These are phyloP conservation scores for Leucoraja ocellata DNA, from an alignment of 2,797 vertebrate species.

Conservation along the genomic window DNA sequence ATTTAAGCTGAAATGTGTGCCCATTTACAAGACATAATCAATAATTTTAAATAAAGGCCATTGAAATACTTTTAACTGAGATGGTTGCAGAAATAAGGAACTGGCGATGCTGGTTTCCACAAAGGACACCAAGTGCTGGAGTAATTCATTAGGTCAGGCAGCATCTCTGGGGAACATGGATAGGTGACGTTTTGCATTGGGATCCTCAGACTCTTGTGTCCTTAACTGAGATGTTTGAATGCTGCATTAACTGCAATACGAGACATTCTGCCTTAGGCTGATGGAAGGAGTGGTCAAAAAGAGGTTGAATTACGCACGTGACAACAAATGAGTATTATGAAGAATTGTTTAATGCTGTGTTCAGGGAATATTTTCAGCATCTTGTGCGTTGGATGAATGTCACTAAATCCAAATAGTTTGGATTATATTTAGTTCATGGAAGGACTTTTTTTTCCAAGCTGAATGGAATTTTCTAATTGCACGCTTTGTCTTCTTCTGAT, in stretches of 20 bases:
- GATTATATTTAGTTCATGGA: neutral
- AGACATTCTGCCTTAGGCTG: neutral
- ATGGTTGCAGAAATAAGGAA: neutral
- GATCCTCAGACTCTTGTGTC: no score
- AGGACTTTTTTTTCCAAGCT: neutral
- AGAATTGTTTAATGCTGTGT: neutral
- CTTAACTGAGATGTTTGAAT: neutral
- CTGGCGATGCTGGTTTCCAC: no score
- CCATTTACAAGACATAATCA: no score
- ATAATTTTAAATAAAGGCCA: neutral
- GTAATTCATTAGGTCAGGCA: no score
- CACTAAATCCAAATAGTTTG: no score
- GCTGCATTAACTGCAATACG: neutral
- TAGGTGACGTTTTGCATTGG: no score
- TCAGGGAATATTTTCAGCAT: neutral
- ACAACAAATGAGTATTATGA: neutral
- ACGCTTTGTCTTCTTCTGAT: neutral
- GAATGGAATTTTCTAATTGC: neutral
- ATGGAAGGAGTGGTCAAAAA: neutral
- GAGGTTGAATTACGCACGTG: neutral
- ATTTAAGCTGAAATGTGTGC: no score
- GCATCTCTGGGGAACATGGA: no score
- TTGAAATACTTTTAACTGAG: neutral
- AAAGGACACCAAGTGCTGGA: no score
- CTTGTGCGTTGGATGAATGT: neutral